phyloP scores from a whole-genome alignment of 1,140 invertebrate genomes.

The Tyrophagus putrescentiae region DNA sequence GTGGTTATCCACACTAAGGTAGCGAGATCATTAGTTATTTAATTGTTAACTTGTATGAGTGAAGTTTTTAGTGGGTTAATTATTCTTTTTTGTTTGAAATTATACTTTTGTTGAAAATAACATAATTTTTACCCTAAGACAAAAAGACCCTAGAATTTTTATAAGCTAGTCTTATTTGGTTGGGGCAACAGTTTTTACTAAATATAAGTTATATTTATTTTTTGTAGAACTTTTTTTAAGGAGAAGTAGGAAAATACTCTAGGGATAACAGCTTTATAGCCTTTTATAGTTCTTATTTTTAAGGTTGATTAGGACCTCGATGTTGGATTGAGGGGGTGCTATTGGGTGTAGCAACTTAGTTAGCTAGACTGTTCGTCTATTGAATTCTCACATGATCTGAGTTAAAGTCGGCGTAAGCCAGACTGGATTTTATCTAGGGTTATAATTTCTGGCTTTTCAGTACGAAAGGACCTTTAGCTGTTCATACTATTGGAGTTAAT shows the following conservation, averaged over 20 bases:
- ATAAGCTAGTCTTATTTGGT: background rate
- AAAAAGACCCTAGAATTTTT: background rate
- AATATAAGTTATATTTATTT: background rate
- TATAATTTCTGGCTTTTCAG: background rate
- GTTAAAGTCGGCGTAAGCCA: background rate
- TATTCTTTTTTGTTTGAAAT: background rate
- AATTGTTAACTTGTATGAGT: background rate
- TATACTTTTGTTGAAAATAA: background rate
- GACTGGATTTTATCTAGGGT: background rate
- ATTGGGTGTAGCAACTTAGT: background rate
- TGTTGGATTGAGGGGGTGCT: background rate
- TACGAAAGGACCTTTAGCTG: background rate
- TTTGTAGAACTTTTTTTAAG: background rate
- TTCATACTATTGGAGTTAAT: background rate
- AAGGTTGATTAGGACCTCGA: background rate
- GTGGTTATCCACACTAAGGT: background rate
- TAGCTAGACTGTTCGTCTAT: conserved; percentile 1
- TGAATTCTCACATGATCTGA: background rate
- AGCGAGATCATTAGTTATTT: background rate
- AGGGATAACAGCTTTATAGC: background rate
- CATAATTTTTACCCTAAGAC: background rate
- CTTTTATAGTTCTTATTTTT: background rate
- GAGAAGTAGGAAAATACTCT: background rate
- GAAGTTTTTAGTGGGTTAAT: background rate
- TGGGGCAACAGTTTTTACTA: background rate